Evolutionary conservation across 1,140 invertebrate species (phyloP), one percentile per base, ranked within the genome.

Genomic region (Platorchestia sp.): DNA sequence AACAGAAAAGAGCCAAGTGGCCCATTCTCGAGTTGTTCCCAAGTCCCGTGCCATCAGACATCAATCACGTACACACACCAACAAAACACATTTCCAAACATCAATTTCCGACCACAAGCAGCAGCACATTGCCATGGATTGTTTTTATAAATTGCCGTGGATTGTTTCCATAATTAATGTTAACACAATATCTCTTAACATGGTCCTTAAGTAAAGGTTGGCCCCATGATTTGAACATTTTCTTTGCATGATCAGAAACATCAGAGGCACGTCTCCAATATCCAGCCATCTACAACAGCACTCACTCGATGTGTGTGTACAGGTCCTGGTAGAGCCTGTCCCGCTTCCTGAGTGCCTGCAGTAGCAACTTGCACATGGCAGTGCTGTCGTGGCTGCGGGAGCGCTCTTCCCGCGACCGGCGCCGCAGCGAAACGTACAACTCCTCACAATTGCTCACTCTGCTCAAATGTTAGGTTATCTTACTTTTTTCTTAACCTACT

Each of bases 261-360:
- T 16, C 16, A 95, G 19, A 95, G 41, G 51, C 22, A n/a, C 22
- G 16, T 36, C 42, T 41, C 51, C 43, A 44, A 91, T 90, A 41
- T 40, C 16, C 42, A 95, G 42, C 0, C 59, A 91, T 27, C 7
- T 22, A 51, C n/a, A 95, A 22, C 14, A 75, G 10, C 59, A 96
- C 96, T 95, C 95, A 96, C 96, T 96, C 96, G 36, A 96, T 91
- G 86, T 96, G 96, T 41, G 96, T 96, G 86, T 95, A 96, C 22
- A 96, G 95, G 91, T 96, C 96, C 95, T 96, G 96, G n/a, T 96
- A 96, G 44, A 96, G 90, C 86, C 96, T 95, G 47, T 96, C 96
- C 10, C 96, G 95, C 93, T 96, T 96, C 89, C 95, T 96, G 36
- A 96, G 95, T 22, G 96, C 96, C 53, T 96, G 96, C 19, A 96